Percentiles rank a stretch among this genome's conserved stretches.
phyloP scores from a whole-genome alignment of 2,113 vertebrate genomes.

The Catagonus wagneri region DNA sequence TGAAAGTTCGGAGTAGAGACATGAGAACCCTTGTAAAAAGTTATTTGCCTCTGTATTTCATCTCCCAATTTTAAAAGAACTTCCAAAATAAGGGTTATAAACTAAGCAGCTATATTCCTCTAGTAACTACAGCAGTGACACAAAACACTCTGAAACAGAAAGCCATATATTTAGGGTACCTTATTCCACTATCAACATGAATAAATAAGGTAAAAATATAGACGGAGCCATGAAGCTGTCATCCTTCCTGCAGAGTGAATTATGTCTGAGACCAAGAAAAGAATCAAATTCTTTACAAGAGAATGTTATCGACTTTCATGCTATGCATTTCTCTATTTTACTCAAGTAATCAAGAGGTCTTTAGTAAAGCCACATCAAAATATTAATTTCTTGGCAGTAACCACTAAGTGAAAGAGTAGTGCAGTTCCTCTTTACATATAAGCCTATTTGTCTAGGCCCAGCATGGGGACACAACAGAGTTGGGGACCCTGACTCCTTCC shows the following conservation, averaged over 20 bases:
- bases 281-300: conserved; percentile 29
- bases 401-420: background rate
- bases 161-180: background rate
- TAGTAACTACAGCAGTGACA: background rate
- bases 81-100: conserved; percentile 38
- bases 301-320: conserved; percentile 9
- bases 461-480: background rate
- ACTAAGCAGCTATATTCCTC: conserved; percentile 42
- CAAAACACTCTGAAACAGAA: conserved; percentile 35
- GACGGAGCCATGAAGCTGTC: background rate
- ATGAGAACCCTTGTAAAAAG: background rate
- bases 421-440: background rate
- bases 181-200: conserved; percentile 22
- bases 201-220: conserved; percentile 59
- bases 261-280: conserved; percentile 31
- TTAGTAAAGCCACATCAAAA: background rate
- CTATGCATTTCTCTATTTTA: background rate
- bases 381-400: background rate
- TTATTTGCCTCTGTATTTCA: background rate
- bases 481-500: background rate
- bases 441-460: background rate
- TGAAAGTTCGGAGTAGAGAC: conserved; percentile 50
- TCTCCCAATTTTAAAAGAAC: conserved; percentile 35
- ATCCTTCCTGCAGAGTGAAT: conserved; percentile 28
- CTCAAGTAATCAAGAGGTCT: background rate